A percentile compares a stretch with the other conserved stretches of the same genome.
Conservation (phyloP, 2,888 invertebrate genomes). For the Microctonus brassicae region DNA sequence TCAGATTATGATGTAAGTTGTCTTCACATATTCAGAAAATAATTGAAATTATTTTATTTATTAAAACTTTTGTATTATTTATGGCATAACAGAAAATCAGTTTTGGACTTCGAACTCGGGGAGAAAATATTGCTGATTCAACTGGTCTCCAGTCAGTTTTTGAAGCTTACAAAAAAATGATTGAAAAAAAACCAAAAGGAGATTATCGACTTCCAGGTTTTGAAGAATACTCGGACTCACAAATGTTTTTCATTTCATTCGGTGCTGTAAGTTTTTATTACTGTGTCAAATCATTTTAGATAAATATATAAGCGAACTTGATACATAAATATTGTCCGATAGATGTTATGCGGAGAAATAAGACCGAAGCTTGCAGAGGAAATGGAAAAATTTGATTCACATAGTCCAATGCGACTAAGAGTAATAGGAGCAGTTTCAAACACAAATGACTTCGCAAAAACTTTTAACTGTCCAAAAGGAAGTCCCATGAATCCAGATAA, state of each 20-base stretch:
- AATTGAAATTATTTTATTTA: neutral
- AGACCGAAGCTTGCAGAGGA: constrained; percentile 3
- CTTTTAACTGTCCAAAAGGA: constrained; percentile 39
- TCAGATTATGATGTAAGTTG: constrained; percentile 5
- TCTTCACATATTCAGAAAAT: too few relatives aligned
- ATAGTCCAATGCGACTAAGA: constrained; percentile 35
- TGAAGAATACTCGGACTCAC: constrained; percentile 75
- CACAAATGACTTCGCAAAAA: constrained; percentile 35
- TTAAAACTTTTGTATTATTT: neutral
- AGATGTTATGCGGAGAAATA: constrained; percentile 17
- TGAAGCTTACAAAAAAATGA: constrained; percentile 71
- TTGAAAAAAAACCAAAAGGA: constrained; percentile 43
- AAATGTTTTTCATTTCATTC: constrained; percentile 80
- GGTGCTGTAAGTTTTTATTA: constrained; percentile 22
- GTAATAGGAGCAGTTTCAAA: constrained; percentile 41
- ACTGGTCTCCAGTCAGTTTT: constrained; percentile 85
- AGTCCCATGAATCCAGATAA: constrained; percentile 42
- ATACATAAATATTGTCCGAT: neutral
- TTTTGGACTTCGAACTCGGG: constrained; percentile 22
- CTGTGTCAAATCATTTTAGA: neutral
- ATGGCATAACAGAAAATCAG: neutral
- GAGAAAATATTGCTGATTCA: constrained; percentile 88
- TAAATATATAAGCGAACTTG: neutral
- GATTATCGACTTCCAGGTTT: constrained; percentile 75
- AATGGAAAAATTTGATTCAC: constrained; percentile 1